Conservation (phyloP, 1,140 invertebrate genomes). For the Phymorhynchus buccinoides region DNA sequence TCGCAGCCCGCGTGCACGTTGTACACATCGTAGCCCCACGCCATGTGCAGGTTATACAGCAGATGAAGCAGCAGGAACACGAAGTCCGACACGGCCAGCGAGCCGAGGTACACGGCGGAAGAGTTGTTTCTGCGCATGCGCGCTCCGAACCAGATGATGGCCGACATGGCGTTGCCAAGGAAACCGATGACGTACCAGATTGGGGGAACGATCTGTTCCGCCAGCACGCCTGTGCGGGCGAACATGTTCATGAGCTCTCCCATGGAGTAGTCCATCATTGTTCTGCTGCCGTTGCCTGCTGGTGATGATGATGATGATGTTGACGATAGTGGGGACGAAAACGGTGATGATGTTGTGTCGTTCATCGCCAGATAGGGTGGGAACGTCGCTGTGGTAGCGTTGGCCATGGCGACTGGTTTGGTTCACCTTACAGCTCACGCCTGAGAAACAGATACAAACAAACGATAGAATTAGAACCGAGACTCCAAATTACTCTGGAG, state of each 20-base stretch:
- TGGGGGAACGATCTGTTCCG: conserved; percentile 61
- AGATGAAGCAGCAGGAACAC: conserved; percentile 66
- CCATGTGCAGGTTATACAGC: conserved; percentile 59
- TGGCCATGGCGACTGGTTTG: not conserved
- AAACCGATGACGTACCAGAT: conserved; percentile 70
- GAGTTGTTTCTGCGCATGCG: conserved; percentile 65
- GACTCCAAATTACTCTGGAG: not conserved
- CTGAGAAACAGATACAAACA: not conserved
- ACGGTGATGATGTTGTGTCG: not conserved
- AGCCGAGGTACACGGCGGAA: conserved; percentile 69
- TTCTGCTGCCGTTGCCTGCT: not conserved
- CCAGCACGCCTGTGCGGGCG: conserved; percentile 51
- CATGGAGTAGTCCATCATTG: conserved; percentile 33
- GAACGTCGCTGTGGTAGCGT: too few relatives aligned
- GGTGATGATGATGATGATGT: not conserved
- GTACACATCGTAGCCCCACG: conserved; percentile 62
- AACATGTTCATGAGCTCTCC: conserved; percentile 49
- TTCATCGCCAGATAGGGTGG: too few relatives aligned
- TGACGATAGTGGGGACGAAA: not conserved
- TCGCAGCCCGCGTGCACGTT: conserved; percentile 58
- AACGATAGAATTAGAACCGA: not conserved
- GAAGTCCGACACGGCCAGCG: conserved; percentile 67
- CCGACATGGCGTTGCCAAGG: conserved; percentile 67
- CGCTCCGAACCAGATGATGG: conserved; percentile 65
- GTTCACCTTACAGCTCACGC: too few relatives aligned